These are phyloP conservation scores for Xenotilapia longispinis DNA, from an alignment of 2,113 vertebrate genomes.

Conservation along the genomic window DNA sequence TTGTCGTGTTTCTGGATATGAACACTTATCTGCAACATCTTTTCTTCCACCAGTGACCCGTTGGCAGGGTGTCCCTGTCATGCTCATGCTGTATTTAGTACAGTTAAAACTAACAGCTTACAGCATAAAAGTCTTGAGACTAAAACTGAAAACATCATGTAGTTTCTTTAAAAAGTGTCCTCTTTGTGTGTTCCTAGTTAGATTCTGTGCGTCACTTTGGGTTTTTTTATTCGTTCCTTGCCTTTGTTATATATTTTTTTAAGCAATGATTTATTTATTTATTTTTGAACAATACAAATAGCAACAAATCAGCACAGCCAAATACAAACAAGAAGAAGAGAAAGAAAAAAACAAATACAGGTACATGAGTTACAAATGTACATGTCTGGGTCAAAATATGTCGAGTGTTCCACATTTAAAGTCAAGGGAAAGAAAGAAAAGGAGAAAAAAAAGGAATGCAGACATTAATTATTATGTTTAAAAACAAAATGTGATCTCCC, in stretches of 20 bases:
- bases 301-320: not conserved
- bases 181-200: too few species aligned
- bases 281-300: not conserved
- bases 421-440: too few species aligned
- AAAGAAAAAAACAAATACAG: not conserved
- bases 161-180: not conserved
- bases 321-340: not conserved
- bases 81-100: not conserved
- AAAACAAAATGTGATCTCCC: not conserved
- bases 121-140: not conserved
- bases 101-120: not conserved
- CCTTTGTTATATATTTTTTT: accelerated
- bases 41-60: not conserved
- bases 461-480: not conserved
- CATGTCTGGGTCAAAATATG: not conserved
- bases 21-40: not conserved
- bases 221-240: accelerated
- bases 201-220: not conserved
- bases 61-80: accelerated
- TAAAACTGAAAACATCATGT: not conserved
- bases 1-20: not conserved
- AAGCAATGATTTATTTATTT: not conserved
- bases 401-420: not conserved
- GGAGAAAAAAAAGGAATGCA: accelerated
- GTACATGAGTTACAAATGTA: not conserved